Conservation (phyloP, 2,888 invertebrate species). For the Agonopterix arenella region DNA sequence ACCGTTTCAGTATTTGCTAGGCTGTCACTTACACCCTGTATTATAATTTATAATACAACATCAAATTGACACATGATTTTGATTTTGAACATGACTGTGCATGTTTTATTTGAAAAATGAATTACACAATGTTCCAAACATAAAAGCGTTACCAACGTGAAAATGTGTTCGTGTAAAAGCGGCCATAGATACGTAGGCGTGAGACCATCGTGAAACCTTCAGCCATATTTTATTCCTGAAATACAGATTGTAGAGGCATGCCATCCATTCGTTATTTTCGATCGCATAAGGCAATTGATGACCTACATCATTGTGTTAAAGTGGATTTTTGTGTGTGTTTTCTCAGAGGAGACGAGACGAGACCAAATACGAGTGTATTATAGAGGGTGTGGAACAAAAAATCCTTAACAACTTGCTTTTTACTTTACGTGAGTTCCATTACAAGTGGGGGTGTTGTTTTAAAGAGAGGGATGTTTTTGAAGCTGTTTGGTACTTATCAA, state of each 20-base stretch:
- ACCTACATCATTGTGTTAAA: conserved; percentile 14
- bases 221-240: conserved; percentile 20
- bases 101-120: too few relatives aligned
- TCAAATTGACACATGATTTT: too few relatives aligned
- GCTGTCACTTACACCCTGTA: too few relatives aligned
- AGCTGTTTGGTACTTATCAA: too few relatives aligned
- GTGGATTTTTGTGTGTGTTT: conserved; percentile 4
- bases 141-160: neutral
- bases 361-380: neutral
- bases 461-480: too few relatives aligned
- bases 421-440: neutral
- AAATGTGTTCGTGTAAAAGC: conserved; percentile 8
- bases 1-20: too few relatives aligned
- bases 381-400: conserved; percentile 1
- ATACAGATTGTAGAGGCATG: conserved; percentile 18
- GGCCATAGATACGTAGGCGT: conserved; percentile 8
- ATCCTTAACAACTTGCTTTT: conserved; percentile 1
- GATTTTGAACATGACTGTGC: too few relatives aligned
- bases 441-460: too few relatives aligned
- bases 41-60: too few relatives aligned
- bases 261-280: conserved; percentile 17
- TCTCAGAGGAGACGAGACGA: neutral
- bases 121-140: neutral
- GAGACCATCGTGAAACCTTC: conserved; percentile 12
- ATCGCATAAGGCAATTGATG: conserved; percentile 17